These are phyloP conservation scores for Montipora efflorescens DNA, from an alignment of 64 coral and sea anemone genomes.

Conservation along the genomic window DNA sequence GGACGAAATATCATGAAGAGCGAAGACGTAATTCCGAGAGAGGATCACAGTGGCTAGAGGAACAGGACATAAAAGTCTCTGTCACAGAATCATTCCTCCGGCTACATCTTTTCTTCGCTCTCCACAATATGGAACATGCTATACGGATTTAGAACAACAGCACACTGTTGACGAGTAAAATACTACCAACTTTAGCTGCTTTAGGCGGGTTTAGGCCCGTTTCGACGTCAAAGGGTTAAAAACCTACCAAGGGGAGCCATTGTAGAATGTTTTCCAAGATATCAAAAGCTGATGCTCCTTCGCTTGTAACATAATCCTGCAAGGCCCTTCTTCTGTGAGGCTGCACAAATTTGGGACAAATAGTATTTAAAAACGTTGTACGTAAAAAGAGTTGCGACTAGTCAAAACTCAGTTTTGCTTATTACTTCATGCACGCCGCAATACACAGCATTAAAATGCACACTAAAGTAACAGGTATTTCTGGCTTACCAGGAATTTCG, in stretches of 20 bases:
- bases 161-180: not conserved
- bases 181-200: too few species aligned
- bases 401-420: too few species aligned
- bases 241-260: constrained; percentile 35
- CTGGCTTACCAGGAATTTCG: too few species aligned
- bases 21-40: not conserved
- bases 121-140: not conserved
- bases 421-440: too few species aligned
- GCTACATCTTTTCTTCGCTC: not conserved
- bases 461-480: too few species aligned
- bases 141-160: not conserved
- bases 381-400: too few species aligned
- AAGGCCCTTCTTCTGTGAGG: constrained; percentile 63
- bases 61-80: not conserved
- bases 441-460: too few species aligned
- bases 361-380: not conserved
- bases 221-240: not conserved
- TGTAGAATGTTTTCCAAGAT: constrained; percentile 41
- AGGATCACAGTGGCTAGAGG: not conserved
- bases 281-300: constrained; percentile 70
- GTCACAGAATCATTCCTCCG: not conserved
- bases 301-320: constrained; percentile 55
- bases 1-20: not conserved
- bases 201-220: too few species aligned
- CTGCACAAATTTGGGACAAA: constrained; percentile 55